Evolutionary conservation across 2,797 vertebrate genomes (phyloP), one percentile per base, ranked within the genome.

Genomic region (Anabas testudineus): DNA sequence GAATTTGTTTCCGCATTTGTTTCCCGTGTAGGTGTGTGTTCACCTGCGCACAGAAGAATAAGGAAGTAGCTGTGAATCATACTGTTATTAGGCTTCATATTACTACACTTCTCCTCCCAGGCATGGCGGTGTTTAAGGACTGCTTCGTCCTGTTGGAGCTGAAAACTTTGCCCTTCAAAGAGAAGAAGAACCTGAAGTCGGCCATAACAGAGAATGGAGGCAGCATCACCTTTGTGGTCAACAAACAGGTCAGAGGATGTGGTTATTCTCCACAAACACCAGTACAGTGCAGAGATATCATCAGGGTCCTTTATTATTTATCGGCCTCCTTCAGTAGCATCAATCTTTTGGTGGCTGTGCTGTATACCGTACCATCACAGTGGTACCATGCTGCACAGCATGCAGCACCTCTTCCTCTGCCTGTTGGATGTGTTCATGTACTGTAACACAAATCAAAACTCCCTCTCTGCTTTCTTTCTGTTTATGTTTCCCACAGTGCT

Each of bases 131-230:
- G 78, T 96, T 98, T 84, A 77, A 85, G 64, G 87, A 93, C 74
- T 93, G 86, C 75, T 75, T 65, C 0, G 90, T 96, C 49, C 93
- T 92, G 46, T 75, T 96, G 78, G 95, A 95, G 80, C 74, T 95
- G 55, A 97, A 94, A 73, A 47, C 76, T 24, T 65, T 96, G 60
- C 21, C 86, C 8, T 71, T 83, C 60, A 89, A 91, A 71, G 88
- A 95, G 80, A 96, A 93, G 88, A 93, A 77, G 65, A 91, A 69
- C n/a, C 58, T 97, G 66, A 94, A 90, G 60, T 67, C 36, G 1
- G 85, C 87, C 5, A 85, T 96, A 9, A 90, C 85, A 10, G 88
- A 91, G 14, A 95, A 96, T 13, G 90, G 94, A 60, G 95, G 95
- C 64, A 80, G 18, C 18, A 66, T 96, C 46, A 89, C 86, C 41